Percentiles rank a stretch among this genome's conserved stretches.
phyloP scores from a whole-genome alignment of 2,797 vertebrate genomes.

The Babyrousa celebensis region DNA sequence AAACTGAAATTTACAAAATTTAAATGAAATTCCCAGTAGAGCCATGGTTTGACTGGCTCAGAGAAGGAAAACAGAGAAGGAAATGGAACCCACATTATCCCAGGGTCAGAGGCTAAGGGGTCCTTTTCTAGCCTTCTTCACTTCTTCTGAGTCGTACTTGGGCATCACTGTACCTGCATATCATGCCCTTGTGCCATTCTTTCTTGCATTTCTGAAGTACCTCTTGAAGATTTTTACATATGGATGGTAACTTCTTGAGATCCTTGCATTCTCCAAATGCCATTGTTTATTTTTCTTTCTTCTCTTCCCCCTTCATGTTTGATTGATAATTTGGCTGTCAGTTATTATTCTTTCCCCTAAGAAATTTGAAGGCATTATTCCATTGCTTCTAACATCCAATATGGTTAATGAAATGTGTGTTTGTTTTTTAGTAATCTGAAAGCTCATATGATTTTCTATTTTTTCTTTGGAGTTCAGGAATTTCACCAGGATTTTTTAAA shows the following conservation, averaged over 20 bases:
- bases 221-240: neutral
- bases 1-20: neutral
- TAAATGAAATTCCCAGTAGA: neutral
- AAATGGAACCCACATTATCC: neutral
- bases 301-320: neutral
- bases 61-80: neutral
- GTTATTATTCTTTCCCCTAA: neutral
- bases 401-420: neutral
- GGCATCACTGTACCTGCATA: neutral
- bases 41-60: neutral
- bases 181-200: neutral
- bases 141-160: neutral
- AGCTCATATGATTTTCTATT: neutral
- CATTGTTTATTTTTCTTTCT: neutral
- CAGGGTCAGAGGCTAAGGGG: neutral
- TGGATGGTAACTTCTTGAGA: neutral
- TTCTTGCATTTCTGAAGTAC: neutral
- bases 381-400: constrained; percentile 4
- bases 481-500: neutral
- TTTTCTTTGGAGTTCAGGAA: neutral
- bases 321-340: neutral
- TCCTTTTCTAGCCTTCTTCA: neutral
- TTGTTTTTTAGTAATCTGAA: constrained; percentile 23
- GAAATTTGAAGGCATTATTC: constrained; percentile 10
- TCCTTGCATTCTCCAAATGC: neutral